A percentile compares a stretch with the other conserved stretches of the same genome.
Evolutionary conservation across 2,113 vertebrate species (phyloP).

Genomic region (Rhea pennata): DNA sequence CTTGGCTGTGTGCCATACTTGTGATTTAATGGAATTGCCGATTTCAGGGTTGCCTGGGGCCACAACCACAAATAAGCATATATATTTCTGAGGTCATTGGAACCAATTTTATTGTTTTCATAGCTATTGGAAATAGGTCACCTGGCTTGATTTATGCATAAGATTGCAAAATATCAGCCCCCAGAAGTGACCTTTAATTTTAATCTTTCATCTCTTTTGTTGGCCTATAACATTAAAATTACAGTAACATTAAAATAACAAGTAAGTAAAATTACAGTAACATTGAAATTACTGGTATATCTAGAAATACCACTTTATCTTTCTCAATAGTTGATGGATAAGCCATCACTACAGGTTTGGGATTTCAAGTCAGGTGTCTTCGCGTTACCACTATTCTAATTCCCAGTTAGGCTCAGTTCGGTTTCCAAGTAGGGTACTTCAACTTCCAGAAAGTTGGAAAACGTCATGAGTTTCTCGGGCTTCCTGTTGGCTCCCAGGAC

Average conservation of each 20-base stretch:
- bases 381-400: background rate
- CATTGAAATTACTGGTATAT: background rate
- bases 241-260: background rate
- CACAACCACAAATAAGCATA: constrained; percentile 32
- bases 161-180: background rate
- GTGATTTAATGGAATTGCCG: constrained; percentile 37
- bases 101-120: constrained; percentile 46
- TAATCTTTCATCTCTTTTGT: constrained; percentile 7
- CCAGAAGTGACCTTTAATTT: constrained; percentile 17
- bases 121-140: constrained; percentile 33
- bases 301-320: background rate
- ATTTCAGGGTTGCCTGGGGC: constrained; percentile 42
- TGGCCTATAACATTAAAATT: background rate
- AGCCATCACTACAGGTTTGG: background rate
- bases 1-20: constrained; percentile 29
- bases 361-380: background rate
- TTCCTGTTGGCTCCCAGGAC: background rate
- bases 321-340: background rate
- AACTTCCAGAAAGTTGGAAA: background rate
- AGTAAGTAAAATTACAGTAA: background rate
- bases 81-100: constrained; percentile 38
- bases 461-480: fast-evolving
- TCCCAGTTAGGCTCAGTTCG: background rate
- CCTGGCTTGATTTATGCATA: constrained; percentile 11
- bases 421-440: background rate